phyloP scores from a whole-genome alignment of 2,113 vertebrate genomes.

The Nibea coibor region DNA sequence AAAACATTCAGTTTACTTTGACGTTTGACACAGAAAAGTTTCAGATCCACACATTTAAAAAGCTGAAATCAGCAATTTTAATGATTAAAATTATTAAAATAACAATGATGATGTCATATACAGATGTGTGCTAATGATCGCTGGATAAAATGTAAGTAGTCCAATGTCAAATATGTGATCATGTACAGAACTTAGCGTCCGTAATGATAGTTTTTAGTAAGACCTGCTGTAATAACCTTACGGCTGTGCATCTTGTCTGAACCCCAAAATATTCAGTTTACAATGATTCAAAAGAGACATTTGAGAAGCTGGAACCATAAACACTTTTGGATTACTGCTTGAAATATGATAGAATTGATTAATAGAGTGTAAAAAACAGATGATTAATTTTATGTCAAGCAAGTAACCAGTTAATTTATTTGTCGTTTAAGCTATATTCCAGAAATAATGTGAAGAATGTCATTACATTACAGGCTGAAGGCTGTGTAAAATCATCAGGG shows the following conservation, averaged over 20 bases:
- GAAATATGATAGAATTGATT: not conserved
- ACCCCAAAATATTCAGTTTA: not conserved
- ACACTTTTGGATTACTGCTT: not conserved
- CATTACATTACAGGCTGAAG: not conserved
- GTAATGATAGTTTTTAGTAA: no score
- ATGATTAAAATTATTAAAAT: no score
- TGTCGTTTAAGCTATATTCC: not conserved
- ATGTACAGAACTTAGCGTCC: no score
- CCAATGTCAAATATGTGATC: no score
- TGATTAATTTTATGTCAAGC: not conserved
- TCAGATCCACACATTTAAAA: no score
- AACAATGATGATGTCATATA: no score
- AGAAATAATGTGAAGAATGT: not conserved
- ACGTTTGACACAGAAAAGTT: no score
- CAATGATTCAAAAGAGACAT: not conserved
- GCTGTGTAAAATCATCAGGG: not conserved
- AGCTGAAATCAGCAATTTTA: no score
- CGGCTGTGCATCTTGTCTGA: not conserved
- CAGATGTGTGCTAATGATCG: no score
- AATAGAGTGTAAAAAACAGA: no score
- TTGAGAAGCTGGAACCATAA: not conserved
- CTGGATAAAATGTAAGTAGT: no score
- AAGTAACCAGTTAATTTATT: not conserved
- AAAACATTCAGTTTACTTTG: not conserved
- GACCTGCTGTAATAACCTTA: no score